Evolutionary conservation across 1,140 invertebrate species (phyloP), one percentile per base, ranked within the genome.

Genomic region (Conus betulinus): DNA sequence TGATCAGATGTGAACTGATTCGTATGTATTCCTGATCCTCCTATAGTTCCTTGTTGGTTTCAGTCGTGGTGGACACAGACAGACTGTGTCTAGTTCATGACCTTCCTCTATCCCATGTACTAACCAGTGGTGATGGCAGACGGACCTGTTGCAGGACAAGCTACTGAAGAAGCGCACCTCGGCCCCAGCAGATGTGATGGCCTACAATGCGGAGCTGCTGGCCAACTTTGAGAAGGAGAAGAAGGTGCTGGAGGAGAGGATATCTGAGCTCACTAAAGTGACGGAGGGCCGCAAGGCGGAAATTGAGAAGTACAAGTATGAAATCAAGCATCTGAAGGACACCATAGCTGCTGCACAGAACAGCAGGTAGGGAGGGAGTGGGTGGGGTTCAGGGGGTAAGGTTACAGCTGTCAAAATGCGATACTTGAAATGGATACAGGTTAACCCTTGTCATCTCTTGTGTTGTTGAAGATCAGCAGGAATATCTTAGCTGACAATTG

Each of bases 171-270:
- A 94, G 86, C 88, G 94, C 52, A 93, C 93, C 13, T 95, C 95
- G 71, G 94, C 94, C 51, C 94, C 94, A 52, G 93, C 93, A 15
- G 94, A 95, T 91, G 93, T 94, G 11, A 95, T 95, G 93, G 94
- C 95, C n/a, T 95, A 95, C 89, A 95, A 95, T 92, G 95, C 94
- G 13, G 95, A 95, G 90, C 91, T 95, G 17, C 90, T 95, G 60
- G 94, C 95, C 76, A 95, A 93, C 85, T 95, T 95, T 92, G 95
- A 95, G 88, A 95, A 95, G 87, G 95, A 95, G 88, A 95, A 95
- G 88, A 94, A 94, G 88, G 87, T 89, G 52, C 91, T 94, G 25
- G 95, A 95, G 88, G 91, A 90, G 27, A 91, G 94, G 79, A 95
- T 95, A 57, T 95, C 95, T 0, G 95, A 95, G 85, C 89, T 95